Evolutionary conservation across 2,888 invertebrate genomes (phyloP).

Genomic region (Microplitis manilae): DNA sequence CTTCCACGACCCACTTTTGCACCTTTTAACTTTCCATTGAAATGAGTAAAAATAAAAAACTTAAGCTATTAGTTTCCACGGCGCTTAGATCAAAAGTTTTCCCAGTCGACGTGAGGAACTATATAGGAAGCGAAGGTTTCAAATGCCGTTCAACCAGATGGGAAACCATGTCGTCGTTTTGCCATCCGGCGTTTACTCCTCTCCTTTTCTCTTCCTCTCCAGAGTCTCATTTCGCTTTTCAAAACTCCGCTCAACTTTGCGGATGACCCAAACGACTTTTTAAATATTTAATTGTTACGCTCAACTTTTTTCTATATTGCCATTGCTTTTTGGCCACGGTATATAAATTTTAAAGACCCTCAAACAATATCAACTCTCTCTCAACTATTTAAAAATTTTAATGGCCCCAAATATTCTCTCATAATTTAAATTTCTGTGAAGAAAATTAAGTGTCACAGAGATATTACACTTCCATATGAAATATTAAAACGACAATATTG

Average conservation of each 20-base stretch:
- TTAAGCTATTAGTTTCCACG: slow-evolving; percentile 24
- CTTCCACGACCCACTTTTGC: slow-evolving; percentile 25
- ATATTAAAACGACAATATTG: background rate
- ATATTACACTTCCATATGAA: background rate
- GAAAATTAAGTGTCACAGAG: background rate
- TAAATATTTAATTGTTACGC: background rate
- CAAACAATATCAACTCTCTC: too few species aligned
- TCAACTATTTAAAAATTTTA: background rate
- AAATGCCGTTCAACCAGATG: slow-evolving; percentile 25
- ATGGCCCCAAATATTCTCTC: background rate
- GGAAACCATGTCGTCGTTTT: slow-evolving; percentile 22
- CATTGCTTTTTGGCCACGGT: background rate
- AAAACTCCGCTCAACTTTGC: background rate
- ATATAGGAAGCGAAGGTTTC: slow-evolving; percentile 18
- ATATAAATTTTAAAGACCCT: background rate
- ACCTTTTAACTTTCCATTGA: slow-evolving; percentile 23
- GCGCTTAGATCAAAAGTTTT: slow-evolving; percentile 30
- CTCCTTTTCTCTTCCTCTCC: background rate
- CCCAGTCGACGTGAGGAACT: background rate
- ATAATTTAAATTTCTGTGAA: too few species aligned
- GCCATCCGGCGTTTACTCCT: slow-evolving; percentile 11
- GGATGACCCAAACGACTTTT: slow-evolving; percentile 8
- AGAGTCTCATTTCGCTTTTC: background rate
- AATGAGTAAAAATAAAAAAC: slow-evolving; percentile 18
- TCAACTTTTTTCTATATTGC: background rate